Base-by-base conservation (phyloP, 2,797 vertebrate species). In the Botia kubotai region DNA sequence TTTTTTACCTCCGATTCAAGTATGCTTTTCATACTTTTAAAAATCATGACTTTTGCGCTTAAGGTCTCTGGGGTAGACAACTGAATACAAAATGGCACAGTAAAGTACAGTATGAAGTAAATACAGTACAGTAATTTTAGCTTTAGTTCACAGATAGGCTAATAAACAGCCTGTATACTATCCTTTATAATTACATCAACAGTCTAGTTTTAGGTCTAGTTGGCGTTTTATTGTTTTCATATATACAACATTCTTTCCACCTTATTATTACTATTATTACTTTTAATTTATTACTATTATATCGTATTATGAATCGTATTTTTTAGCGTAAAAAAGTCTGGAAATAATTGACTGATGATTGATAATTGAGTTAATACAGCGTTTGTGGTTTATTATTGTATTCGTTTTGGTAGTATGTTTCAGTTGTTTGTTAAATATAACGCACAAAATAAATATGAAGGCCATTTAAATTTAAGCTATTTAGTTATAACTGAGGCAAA, bases 191-290 rank as follows among this genome's bases (percentile, higher is more conserved):
- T 39, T 39, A 39, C 36, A 6, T 39, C 36, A 39, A 39, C 7
- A 39, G 36, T 39, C 6, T 39, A n/a, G 6, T 39, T 6, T 39
- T 39, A 39, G 36, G 36, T 6, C 36, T 39, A 39, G 5, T 6
- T 39, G 36, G 5, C 36, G 6, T 39, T 39, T 39, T 39, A 6
- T 6, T 39, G 5, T 6, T 39, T 8, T 6, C 7, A 7, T 39
- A 39, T 6, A 52, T 52, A 17, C 16, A 52, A 14, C 17, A 52
- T 67, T 19, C 67, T n/a, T 48, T 52, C 36, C 55, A 57, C 29
- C 46, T 63, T 23, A n/a, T 75, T 39, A 6, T 19, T 75, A 23
- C 39, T 33, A 50, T 60, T 23, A 36, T 63, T 21, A 79, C 46
- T 29, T 19, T 48, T 26, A 26, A 26, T 26, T 26, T 26, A 26